A percentile compares a stretch with the other conserved stretches of the same genome.
Conservation (phyloP, 2,888 invertebrate species). For the Phania funesta region DNA sequence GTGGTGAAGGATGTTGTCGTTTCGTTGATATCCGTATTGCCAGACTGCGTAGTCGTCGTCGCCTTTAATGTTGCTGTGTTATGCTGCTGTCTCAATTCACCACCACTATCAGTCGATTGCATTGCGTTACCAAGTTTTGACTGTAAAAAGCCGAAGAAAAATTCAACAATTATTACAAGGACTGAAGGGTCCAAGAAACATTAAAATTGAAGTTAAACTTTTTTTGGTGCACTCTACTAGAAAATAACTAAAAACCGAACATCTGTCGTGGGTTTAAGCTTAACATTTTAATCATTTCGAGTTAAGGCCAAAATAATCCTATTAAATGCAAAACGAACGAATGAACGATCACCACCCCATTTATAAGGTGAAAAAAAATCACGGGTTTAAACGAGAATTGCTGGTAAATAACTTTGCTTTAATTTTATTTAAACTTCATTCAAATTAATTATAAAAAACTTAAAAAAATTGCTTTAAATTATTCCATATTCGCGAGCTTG, state of each 20-base stretch:
- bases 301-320: slow-evolving; percentile 62
- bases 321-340: slow-evolving; percentile 34
- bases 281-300: slow-evolving; percentile 48
- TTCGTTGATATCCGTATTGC: slow-evolving; percentile 69
- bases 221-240: slow-evolving; percentile 22
- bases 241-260: not conserved
- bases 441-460: no score
- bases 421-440: no score
- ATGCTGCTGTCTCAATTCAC: slow-evolving; percentile 74
- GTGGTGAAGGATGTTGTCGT: slow-evolving; percentile 75
- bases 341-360: not conserved
- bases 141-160: slow-evolving; percentile 68
- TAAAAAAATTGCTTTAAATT: no score
- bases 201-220: slow-evolving; percentile 40
- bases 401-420: no score
- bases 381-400: not conserved
- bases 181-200: not conserved
- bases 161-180: slow-evolving; percentile 34
- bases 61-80: slow-evolving; percentile 66
- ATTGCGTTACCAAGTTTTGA: slow-evolving; percentile 80
- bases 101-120: slow-evolving; percentile 80
- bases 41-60: slow-evolving; percentile 61
- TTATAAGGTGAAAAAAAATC: not conserved
- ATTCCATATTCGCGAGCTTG: no score
- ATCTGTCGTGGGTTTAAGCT: slow-evolving; percentile 34